Conservation (phyloP, 2,888 invertebrate species). For the Endotricha flammealis region DNA sequence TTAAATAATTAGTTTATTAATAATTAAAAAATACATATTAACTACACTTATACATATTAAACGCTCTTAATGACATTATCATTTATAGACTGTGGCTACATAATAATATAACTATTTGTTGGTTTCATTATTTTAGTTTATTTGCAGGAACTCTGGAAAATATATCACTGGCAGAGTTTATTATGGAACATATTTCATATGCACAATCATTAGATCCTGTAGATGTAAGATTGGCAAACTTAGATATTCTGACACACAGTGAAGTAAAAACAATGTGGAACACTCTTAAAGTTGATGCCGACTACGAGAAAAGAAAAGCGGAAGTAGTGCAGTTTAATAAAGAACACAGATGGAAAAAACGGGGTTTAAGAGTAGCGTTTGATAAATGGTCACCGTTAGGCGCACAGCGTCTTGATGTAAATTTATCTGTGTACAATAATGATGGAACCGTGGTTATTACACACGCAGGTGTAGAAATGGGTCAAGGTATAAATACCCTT, state of each 20-base stretch:
- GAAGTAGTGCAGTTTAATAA: conserved; percentile 74
- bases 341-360: conserved; percentile 85
- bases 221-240: conserved; percentile 73
- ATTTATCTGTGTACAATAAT: conserved; percentile 10
- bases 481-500: conserved; percentile 86
- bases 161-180: conserved; percentile 71
- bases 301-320: conserved; percentile 66
- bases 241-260: conserved; percentile 34
- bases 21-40: too few species aligned
- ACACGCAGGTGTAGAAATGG: conserved; percentile 82
- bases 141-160: conserved; percentile 71
- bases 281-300: conserved; percentile 67
- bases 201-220: conserved; percentile 73
- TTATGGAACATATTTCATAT: conserved; percentile 81
- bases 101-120: too few species aligned
- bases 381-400: conserved; percentile 74
- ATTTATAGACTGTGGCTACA: too few species aligned
- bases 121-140: too few species aligned
- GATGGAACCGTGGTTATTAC: conserved; percentile 75
- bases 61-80: too few species aligned
- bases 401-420: conserved; percentile 8
- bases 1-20: too few species aligned
- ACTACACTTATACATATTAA: too few species aligned
- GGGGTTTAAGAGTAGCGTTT: conserved; percentile 78
- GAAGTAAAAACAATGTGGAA: conserved; percentile 64